A percentile compares a stretch with the other conserved stretches of the same genome.
Conservation (phyloP, 2,113 vertebrate species). For the Pholis gunnellus region DNA sequence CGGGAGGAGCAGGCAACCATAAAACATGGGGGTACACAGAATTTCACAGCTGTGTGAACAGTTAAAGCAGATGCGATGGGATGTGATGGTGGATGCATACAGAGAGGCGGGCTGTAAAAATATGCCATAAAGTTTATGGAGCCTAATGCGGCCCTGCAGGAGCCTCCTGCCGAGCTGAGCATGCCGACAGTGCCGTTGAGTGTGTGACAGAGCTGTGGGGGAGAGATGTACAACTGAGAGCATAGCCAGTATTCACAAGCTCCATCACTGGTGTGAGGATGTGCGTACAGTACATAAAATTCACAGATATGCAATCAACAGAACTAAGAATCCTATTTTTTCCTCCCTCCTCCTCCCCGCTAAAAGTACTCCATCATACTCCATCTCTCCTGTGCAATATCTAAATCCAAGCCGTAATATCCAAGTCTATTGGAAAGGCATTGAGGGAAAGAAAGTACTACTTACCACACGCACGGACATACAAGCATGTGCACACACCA, state of each 20-base stretch:
- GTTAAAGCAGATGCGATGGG: slow-evolving; percentile 82
- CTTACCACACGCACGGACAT: slow-evolving; percentile 18
- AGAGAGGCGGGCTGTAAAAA: slow-evolving; percentile 83
- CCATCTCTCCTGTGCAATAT: slow-evolving; percentile 39
- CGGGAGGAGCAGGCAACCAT: slow-evolving; percentile 73
- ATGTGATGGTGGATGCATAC: slow-evolving; percentile 82
- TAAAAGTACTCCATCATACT: slow-evolving; percentile 35
- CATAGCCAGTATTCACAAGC: slow-evolving; percentile 69
- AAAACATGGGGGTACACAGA: slow-evolving; percentile 78
- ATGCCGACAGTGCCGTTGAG: slow-evolving; percentile 73
- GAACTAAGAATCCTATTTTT: slow-evolving; percentile 60
- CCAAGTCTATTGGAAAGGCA: slow-evolving; percentile 42
- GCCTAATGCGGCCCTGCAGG: slow-evolving; percentile 83
- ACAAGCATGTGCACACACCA: slow-evolving; percentile 23
- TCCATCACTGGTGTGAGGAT: slow-evolving; percentile 61
- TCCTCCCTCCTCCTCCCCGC: slow-evolving; percentile 1
- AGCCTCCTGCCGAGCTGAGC: slow-evolving; percentile 76
- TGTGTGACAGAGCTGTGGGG: slow-evolving; percentile 79
- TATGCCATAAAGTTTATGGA: slow-evolving; percentile 84
- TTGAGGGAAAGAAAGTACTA: slow-evolving; percentile 31
- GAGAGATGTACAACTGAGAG: slow-evolving; percentile 76
- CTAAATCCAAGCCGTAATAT: slow-evolving; percentile 48
- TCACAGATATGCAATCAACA: slow-evolving; percentile 65
- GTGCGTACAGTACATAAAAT: slow-evolving; percentile 67
- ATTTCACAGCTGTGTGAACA: slow-evolving; percentile 82